Conservation (phyloP, 2,113 vertebrate genomes). For the Tympanuchus pallidicinctus region DNA sequence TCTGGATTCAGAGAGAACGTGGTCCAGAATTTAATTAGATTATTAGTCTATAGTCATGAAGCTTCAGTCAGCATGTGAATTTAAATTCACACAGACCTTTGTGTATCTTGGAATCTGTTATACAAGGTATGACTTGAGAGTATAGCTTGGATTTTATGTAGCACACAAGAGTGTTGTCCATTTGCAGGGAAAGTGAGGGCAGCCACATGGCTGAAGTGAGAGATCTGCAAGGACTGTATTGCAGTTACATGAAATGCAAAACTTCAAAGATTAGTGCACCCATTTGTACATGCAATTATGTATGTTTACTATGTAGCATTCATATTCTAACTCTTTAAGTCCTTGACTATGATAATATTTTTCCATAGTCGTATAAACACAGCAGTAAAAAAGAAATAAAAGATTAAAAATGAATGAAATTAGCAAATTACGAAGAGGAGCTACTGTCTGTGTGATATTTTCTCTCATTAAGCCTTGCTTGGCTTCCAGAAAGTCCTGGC, state of each 20-base stretch:
- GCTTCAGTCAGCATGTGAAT: neutral
- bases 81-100: neutral
- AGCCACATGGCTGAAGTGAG: neutral
- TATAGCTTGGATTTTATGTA: neutral
- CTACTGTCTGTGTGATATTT: neutral
- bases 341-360: neutral
- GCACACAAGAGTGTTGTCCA: neutral
- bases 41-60: neutral
- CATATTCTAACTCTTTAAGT: neutral
- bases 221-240: neutral
- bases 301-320: neutral
- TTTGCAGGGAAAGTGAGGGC: neutral
- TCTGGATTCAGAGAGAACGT: neutral
- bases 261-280: neutral
- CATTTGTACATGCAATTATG: neutral
- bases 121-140: neutral
- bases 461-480: neutral
- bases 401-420: neutral
- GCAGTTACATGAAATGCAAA: neutral
- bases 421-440: neutral
- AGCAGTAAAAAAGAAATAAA: slow-evolving; percentile 6
- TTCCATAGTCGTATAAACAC: neutral
- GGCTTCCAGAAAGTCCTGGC: neutral
- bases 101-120: neutral
- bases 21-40: slow-evolving; percentile 17